Percentiles rank a stretch among this genome's conserved stretches.
Evolutionary conservation across 2,797 vertebrate species (phyloP).

Genomic region (Pygocentrus nattereri): DNA sequence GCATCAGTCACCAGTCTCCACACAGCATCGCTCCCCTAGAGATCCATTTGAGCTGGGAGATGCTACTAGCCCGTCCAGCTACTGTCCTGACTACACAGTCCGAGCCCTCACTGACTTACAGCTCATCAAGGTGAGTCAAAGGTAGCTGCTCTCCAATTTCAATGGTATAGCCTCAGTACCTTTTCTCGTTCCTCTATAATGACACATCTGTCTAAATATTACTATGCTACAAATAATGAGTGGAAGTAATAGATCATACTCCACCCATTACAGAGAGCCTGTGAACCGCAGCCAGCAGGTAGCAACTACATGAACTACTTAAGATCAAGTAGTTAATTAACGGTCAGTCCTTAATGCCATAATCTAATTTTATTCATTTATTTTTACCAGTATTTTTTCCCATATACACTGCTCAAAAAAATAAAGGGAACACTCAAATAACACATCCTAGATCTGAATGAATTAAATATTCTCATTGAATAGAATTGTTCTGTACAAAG

Average conservation of each 20-base stretch:
- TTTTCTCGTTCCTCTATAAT: neutral
- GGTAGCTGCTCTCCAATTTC: neutral
- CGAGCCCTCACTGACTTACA: slow-evolving; percentile 91
- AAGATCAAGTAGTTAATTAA: no score
- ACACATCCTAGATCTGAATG: no score
- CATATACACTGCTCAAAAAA: no score
- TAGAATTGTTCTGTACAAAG: no score
- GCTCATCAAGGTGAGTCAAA: slow-evolving; percentile 82
- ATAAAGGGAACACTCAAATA: no score
- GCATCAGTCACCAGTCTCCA: slow-evolving; percentile 87
- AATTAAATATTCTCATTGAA: no score
- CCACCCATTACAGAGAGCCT: no score
- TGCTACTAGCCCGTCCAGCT: slow-evolving; percentile 78
- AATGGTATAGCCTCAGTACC: neutral
- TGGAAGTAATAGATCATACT: neutral
- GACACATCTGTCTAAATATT: neutral
- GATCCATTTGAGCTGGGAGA: slow-evolving; percentile 83
- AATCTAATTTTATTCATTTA: no score
- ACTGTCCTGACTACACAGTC: slow-evolving; percentile 94
- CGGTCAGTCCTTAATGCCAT: no score
- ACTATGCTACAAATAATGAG: neutral
- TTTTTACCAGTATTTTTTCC: no score
- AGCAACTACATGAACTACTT: no score
- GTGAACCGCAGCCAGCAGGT: no score
- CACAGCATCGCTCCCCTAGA: slow-evolving; percentile 73